Evolutionary conservation across 2,113 vertebrate species (phyloP), one percentile per base, ranked within the genome.

Genomic region (Xerus inauris): DNA sequence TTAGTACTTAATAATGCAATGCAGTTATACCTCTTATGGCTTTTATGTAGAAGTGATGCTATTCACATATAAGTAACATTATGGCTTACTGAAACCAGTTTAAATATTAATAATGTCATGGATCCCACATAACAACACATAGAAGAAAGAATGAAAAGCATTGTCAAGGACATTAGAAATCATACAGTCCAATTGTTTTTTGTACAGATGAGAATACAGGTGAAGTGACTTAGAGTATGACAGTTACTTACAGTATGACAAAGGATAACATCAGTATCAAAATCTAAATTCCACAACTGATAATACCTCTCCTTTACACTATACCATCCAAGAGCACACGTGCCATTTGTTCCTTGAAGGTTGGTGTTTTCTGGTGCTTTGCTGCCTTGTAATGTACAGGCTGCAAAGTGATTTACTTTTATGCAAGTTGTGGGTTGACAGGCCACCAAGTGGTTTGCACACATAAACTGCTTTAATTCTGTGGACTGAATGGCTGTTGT

Each of bases 401-500:
- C 35, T 89, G 47, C 91, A 76, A 4, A n/a, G 79, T 57, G 57
- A 95, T 72, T 69, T 47, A 84, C 73, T 71, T 35, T 62, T 65
- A 88, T 20, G 10, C 65, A 86, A 85, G 71, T 93, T 94, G 69
- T 40, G 69, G 69, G 73, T 17, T 93, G 95, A 96, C 24, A 93
- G 94, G 75, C 67, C 80, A 94, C 89, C 82, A 89, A 40, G 86
- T 49, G 64, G 73, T 80, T 84, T 75, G 35, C 86, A 87, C 75
- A 94, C 83, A 95, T 38, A 77, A 94, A 54, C 62, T 38, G 40
- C 77, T 94, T 94, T 93, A 45, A 94, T 89, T 86, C 54, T 49
- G 11, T 80, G 79, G 79, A 91, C 64, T 84, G 85, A 94, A 87
- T 47, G 65, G 79, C 47, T 92, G 30, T n/a, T 96, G 72, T 90